Conservation (phyloP, 2,888 invertebrate genomes). For the Scelioninae gen. 1 region DNA sequence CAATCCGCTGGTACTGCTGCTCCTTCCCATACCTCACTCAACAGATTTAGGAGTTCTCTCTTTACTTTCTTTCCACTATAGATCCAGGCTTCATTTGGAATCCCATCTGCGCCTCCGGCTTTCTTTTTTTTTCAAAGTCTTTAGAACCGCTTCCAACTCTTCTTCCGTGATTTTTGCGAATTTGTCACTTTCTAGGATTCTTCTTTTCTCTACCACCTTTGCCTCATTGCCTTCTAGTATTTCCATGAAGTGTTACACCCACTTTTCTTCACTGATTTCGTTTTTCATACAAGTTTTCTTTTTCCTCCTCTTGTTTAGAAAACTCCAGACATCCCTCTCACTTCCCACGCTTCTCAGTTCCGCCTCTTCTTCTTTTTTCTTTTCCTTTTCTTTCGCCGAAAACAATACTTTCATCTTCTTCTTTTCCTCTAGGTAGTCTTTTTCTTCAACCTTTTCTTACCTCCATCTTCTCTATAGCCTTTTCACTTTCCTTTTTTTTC, state of each 20-base stretch:
- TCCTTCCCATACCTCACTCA: no score
- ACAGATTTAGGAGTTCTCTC: not conserved
- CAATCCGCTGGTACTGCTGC: not conserved
- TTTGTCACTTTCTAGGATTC: no score
- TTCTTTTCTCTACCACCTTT: no score
- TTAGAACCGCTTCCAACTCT: not conserved
- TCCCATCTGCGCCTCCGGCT: conserved; percentile 40
- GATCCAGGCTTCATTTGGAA: conserved; percentile 59
- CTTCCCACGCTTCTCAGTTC: not conserved
- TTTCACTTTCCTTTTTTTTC: no score
- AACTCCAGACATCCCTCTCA: no score
- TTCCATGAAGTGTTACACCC: no score
- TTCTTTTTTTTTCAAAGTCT: conserved; percentile 26
- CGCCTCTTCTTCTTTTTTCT: not conserved
- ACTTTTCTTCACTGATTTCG: no score
- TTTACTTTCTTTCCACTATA: conserved; percentile 10
- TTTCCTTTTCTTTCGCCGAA: no score
- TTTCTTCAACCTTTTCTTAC: not conserved
- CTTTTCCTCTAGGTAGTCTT: not conserved
- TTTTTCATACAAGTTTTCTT: not conserved
- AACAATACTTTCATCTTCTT: no score
- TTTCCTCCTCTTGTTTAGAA: not conserved
- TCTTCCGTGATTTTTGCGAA: not conserved
- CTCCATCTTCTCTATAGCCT: no score
- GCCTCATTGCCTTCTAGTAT: no score